phyloP scores from a whole-genome alignment of 2,888 invertebrate species.

The Amiota minor region DNA sequence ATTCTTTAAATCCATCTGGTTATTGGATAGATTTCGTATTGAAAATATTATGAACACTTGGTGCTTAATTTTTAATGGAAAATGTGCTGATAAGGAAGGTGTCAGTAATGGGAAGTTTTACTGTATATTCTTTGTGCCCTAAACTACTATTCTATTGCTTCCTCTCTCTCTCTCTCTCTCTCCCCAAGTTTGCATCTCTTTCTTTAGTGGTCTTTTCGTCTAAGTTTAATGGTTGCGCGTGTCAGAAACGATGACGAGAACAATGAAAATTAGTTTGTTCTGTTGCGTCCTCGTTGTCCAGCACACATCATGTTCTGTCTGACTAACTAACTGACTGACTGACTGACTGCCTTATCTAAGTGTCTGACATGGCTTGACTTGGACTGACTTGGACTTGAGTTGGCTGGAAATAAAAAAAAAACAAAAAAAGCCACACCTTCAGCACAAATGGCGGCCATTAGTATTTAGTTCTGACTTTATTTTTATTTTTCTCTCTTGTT shows the following conservation, averaged over 20 bases:
- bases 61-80: not conserved
- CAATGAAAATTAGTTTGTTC: constrained; percentile 63
- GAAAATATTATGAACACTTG: not conserved
- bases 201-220: not conserved
- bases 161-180: not conserved
- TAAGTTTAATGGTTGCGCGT: constrained; percentile 52
- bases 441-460: constrained; percentile 56
- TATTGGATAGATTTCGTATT: too few species aligned
- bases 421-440: constrained; percentile 56
- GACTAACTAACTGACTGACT: constrained; percentile 25
- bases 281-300: constrained; percentile 36
- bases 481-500: not conserved
- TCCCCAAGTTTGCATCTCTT: too few species aligned
- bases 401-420: constrained; percentile 15
- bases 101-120: not conserved
- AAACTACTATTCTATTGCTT: constrained; percentile 16
- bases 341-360: constrained; percentile 32
- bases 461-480: constrained; percentile 38
- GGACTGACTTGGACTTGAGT: constrained; percentile 19
- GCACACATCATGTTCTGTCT: constrained; percentile 21
- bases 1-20: too few species aligned
- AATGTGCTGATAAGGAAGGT: not conserved
- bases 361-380: constrained; percentile 33
- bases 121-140: not conserved
- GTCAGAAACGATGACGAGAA: constrained; percentile 44